Conservation (phyloP, 2,888 invertebrate genomes). For the Volucella inflata region DNA sequence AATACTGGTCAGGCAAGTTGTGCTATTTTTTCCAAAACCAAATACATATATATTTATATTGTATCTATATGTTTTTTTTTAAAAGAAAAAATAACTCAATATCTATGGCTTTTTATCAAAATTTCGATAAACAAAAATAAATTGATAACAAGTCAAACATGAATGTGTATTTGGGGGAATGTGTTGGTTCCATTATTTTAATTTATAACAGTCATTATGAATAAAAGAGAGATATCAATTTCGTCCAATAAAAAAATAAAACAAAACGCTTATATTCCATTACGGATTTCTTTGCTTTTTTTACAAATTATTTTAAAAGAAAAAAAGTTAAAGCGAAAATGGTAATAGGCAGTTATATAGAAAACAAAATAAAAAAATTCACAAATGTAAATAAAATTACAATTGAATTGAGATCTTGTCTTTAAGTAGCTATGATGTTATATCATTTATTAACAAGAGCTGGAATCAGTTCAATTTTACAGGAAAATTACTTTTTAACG, state of each 20-base stretch:
- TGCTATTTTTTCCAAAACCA: slow-evolving; percentile 50
- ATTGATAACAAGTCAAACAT: slow-evolving; percentile 51
- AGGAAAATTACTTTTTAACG: no score
- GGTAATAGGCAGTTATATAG: background rate
- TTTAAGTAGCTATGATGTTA: slow-evolving; percentile 9
- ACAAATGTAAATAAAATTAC: slow-evolving; percentile 8
- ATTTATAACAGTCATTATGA: slow-evolving; percentile 29
- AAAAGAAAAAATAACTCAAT: slow-evolving; percentile 16
- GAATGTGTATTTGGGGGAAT: slow-evolving; percentile 39
- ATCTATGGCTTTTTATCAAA: slow-evolving; percentile 51
- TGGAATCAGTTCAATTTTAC: background rate
- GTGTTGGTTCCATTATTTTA: slow-evolving; percentile 33
- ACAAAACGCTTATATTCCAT: slow-evolving; percentile 45
- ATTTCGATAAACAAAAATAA: slow-evolving; percentile 31
- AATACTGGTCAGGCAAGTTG: slow-evolving; percentile 82
- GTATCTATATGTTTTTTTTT: no score
- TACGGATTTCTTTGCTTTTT: background rate
- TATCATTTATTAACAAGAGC: background rate
- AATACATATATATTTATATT: background rate
- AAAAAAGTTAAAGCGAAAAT: background rate
- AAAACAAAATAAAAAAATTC: slow-evolving; percentile 20
- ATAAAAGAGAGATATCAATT: slow-evolving; percentile 24
- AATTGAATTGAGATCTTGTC: slow-evolving; percentile 20
- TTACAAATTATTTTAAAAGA: slow-evolving; percentile 1
- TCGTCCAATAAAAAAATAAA: slow-evolving; percentile 32